phyloP scores from a whole-genome alignment of 1,140 invertebrate species.

The Scaptomyza hsui region DNA sequence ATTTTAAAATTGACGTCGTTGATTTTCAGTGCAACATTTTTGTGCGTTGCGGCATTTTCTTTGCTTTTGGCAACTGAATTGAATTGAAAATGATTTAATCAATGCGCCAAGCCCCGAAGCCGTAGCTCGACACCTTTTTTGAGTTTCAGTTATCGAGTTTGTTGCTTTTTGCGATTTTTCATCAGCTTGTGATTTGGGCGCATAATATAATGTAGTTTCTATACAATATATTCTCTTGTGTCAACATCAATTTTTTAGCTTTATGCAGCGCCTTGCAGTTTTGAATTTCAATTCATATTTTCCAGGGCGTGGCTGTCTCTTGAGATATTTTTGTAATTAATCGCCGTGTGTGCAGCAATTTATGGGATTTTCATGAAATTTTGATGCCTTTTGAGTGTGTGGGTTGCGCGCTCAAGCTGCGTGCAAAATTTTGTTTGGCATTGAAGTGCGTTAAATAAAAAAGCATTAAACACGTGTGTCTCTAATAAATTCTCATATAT shows the following conservation, averaged over 20 bases:
- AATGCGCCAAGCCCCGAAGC: conserved; percentile 47
- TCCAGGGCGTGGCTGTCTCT: conserved; percentile 64
- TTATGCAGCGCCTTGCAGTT: conserved; percentile 2
- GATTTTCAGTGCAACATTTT: conserved; percentile 17
- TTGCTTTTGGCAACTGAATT: conserved; percentile 5
- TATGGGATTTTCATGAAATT: conserved; percentile 72
- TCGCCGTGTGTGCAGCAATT: conserved; percentile 71
- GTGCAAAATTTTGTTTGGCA: conserved; percentile 41
- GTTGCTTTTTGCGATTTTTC: conserved; percentile 25
- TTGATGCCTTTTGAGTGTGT: conserved; percentile 65
- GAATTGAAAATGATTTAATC: conserved; percentile 63
- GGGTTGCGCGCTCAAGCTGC: conserved; percentile 39
- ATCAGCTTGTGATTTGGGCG: conserved; percentile 4
- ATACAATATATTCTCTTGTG: conserved; percentile 51
- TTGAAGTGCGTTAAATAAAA: conserved; percentile 65
- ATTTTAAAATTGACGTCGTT: background rate
- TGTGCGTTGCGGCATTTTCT: conserved; percentile 8
- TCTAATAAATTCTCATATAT: conserved; percentile 30
- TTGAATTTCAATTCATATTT: conserved; percentile 55
- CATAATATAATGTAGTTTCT: conserved; percentile 14
- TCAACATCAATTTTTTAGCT: conserved; percentile 61
- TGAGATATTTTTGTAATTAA: conserved; percentile 64
- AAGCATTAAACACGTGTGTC: conserved; percentile 54
- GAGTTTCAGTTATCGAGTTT: conserved; percentile 6
- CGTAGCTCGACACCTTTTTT: conserved; percentile 34